Conservation (phyloP, 1,140 invertebrate species). For the Pseudomyrmex flavicornis region DNA sequence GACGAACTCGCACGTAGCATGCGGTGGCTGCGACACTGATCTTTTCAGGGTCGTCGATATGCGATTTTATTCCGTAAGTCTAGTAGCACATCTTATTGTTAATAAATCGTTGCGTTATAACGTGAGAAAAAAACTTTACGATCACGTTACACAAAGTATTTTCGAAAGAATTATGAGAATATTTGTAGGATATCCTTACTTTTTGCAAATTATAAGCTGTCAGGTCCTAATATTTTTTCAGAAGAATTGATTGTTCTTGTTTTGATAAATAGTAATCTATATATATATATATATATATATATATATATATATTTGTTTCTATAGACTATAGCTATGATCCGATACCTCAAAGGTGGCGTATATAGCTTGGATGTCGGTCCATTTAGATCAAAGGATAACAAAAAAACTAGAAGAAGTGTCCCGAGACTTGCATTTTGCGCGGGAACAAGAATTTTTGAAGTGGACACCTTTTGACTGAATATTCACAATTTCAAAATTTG, state of each 20-base stretch:
- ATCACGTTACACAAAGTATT: too few species aligned
- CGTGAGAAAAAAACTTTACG: too few species aligned
- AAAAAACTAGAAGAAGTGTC: constrained; percentile 57
- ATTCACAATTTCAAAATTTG: background rate
- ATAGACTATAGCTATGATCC: constrained; percentile 80
- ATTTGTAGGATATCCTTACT: too few species aligned
- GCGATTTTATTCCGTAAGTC: constrained; percentile 86
- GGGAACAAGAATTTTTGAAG: constrained; percentile 72
- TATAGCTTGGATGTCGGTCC: constrained; percentile 85
- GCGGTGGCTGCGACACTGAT: constrained; percentile 87
- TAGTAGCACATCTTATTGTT: background rate
- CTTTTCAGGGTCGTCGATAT: constrained; percentile 87
- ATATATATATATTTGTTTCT: constrained; percentile 33
- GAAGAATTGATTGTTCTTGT: background rate
- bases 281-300: background rate
- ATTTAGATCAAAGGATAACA: constrained; percentile 39
- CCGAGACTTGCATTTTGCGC: constrained; percentile 75
- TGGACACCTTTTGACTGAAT: constrained; percentile 54
- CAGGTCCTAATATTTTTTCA: background rate
- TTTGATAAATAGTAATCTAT: background rate
- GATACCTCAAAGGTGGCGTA: constrained; percentile 82
- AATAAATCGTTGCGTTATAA: too few species aligned
- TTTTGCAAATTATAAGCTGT: too few species aligned
- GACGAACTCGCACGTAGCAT: constrained; percentile 85
- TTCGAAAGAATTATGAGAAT: too few species aligned